These are phyloP conservation scores for Dryobota labecula DNA, from an alignment of 2,888 invertebrate species.

Conservation along the genomic window DNA sequence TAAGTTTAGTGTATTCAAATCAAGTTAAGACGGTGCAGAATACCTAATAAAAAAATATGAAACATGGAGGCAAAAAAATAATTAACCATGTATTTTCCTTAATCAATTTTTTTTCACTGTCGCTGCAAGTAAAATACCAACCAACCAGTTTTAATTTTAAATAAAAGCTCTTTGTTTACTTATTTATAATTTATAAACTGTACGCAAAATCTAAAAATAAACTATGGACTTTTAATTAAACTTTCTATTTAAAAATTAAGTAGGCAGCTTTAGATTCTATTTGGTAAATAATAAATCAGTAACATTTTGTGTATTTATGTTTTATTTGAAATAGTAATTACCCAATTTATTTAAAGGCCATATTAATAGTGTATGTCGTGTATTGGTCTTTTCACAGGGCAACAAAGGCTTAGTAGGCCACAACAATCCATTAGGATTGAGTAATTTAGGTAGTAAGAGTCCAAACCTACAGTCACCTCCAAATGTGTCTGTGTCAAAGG, in stretches of 20 bases:
- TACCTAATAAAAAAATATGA: not conserved
- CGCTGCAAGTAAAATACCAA: not conserved
- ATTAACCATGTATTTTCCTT: constrained; percentile 1
- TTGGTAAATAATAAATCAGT: not conserved
- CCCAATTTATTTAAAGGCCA: constrained; percentile 61
- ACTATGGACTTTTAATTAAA: not conserved
- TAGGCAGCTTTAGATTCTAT: not conserved
- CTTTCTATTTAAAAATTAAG: not conserved
- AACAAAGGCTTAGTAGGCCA: constrained; percentile 93
- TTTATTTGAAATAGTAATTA: not conserved
- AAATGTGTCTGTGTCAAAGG: constrained; percentile 95
- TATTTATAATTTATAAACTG: not conserved
- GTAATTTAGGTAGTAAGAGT: constrained; percentile 95
- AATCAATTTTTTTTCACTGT: not conserved
- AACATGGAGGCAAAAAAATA: constrained; percentile 14
- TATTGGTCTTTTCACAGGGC: constrained; percentile 91
- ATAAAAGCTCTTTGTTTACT: not conserved
- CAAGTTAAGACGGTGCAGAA: not conserved
- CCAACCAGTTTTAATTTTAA: not conserved
- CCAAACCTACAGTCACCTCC: constrained; percentile 96
- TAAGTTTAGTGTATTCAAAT: not conserved
- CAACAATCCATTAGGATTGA: constrained; percentile 93
- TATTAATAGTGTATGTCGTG: constrained; percentile 82
- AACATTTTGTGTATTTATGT: not conserved
- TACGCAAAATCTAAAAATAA: not conserved